Evolutionary conservation across 2,888 invertebrate genomes (phyloP), one percentile per base, ranked within the genome.

Genomic region (Conchocele bisecta): DNA sequence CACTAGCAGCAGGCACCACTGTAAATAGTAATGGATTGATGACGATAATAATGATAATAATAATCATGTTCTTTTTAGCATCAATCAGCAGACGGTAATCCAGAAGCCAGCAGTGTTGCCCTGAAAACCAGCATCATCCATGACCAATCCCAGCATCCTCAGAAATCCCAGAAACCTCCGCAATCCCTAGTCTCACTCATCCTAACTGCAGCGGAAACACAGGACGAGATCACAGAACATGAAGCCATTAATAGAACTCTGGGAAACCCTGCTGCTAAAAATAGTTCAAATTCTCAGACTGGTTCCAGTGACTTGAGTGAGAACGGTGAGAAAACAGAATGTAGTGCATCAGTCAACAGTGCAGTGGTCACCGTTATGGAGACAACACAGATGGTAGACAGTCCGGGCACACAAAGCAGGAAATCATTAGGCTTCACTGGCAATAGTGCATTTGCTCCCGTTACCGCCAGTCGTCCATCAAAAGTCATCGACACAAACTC

Each of bases 391-490:
- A 39, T 31, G 11, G 56, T 48, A 28, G 65, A 67, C 51, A 77
- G 72, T 51, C 77, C 80, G 4, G 20, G 42, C 11, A 58, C 75
- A 15, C 13, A 57, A 6, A 77, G 77, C 60, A 53, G 75, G 22
- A 65, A 68, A 31, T 77, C 54, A 24, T 65, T 79, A 31, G 79
- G 72, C n/a, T 78, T 44, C 44, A 64, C 78, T 17, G 57, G 51
- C 5, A 48, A 70, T 29, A 78, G 81, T 76, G 81, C 82, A 22
- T 81, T 82, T 66, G 75, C 78, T 35, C 77, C 81, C 13, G 70
- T 82, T 1, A 74, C 61, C n/a, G 64, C 72, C 33, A 56, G 56
- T 24, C 15, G 22, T 46, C 53, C 11, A 24, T 33, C 37, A n/a
- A n/a, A n/a, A n/a, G n/a, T n/a, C n/a, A n/a, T n/a, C n/a, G n/a